A percentile compares a stretch with the other conserved stretches of the same genome.
phyloP scores from a whole-genome alignment of 35 echinoderm and acorn worm species.

The Hemicentrotus pulcherrimus region DNA sequence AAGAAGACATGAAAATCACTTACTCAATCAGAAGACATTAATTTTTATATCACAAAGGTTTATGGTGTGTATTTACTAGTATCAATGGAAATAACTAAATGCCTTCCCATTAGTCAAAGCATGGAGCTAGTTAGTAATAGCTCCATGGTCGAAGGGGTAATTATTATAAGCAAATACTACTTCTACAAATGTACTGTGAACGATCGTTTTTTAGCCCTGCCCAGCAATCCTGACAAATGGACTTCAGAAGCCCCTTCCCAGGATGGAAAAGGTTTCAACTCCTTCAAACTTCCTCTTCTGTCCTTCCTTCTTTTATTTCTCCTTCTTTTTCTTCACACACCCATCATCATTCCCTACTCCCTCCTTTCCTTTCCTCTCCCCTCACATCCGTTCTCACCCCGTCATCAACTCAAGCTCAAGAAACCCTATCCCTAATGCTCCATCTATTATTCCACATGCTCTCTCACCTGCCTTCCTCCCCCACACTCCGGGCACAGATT shows the following conservation, averaged over 20 bases:
- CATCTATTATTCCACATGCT: slow-evolving; percentile 12
- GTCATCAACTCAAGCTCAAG: background rate
- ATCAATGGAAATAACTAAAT: no score
- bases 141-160: no score
- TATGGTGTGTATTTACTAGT: no score
- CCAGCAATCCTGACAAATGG: background rate
- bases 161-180: no score
- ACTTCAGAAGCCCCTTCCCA: background rate
- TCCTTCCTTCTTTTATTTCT: background rate
- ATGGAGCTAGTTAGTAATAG: no score
- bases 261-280: background rate
- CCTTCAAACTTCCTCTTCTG: background rate
- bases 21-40: no score
- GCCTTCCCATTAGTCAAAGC: no score
- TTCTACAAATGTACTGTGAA: no score
- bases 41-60: no score
- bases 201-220: no score
- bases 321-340: background rate
- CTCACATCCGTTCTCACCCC: slow-evolving; percentile 15
- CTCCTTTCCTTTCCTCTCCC: background rate
- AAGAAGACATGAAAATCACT: no score
- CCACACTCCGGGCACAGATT: slow-evolving; percentile 3
- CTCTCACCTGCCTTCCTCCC: slow-evolving; percentile 5
- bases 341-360: background rate
- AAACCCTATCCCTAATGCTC: slow-evolving; percentile 9